Evolutionary conservation across 1,140 invertebrate genomes (phyloP).

Genomic region (Drosophila bipectinata): DNA sequence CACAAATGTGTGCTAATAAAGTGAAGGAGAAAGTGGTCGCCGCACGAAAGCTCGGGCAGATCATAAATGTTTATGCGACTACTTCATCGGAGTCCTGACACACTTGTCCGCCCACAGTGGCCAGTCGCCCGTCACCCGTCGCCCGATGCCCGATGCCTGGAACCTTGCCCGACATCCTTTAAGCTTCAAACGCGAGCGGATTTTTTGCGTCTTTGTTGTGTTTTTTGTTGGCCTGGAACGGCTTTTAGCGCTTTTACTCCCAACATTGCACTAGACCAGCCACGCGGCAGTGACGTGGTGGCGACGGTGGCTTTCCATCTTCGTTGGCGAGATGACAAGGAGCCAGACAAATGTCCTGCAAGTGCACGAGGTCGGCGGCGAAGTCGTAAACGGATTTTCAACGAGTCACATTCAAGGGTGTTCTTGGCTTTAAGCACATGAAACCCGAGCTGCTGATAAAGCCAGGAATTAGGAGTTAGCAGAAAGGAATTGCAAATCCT

Average conservation of each 20-base stretch:
- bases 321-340: conserved; percentile 49
- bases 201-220: neutral
- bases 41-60: conserved; percentile 40
- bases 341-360: conserved; percentile 50
- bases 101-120: conserved; percentile 17
- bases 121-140: neutral
- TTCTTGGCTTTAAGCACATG: conserved; percentile 34
- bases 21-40: conserved; percentile 42
- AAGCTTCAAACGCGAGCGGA: neutral
- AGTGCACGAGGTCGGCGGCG: conserved; percentile 52
- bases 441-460: conserved; percentile 27
- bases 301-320: conserved; percentile 50
- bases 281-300: conserved; percentile 12
- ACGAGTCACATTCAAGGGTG: conserved; percentile 21
- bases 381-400: conserved; percentile 45
- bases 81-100: conserved; percentile 40
- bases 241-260: conserved; percentile 17
- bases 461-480: neutral
- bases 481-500: neutral
- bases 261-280: neutral
- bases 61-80: conserved; percentile 68
- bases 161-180: neutral
- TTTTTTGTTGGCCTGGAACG: conserved; percentile 5
- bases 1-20: conserved; percentile 50
- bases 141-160: too few relatives aligned